Evolutionary conservation across 2,888 invertebrate genomes (phyloP), one percentile per base, ranked within the genome.

Genomic region (Melanophora roralis): DNA sequence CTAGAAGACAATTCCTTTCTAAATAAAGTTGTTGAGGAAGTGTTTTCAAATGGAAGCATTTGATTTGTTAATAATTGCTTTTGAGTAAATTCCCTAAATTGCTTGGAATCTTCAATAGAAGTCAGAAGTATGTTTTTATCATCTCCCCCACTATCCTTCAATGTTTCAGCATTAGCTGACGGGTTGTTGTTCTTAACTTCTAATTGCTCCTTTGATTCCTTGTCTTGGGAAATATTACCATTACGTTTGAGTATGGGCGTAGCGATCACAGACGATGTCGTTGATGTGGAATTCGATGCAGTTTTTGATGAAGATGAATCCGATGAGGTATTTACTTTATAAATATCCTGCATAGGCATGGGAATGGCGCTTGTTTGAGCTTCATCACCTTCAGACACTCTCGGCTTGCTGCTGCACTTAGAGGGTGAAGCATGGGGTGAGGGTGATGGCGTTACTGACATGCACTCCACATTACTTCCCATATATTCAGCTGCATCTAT

Each of bases 391-490:
- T 57, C n/a, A 40, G 14, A 11, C 14, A 9, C 62, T 51, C 71
- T 64, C 11, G 60, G 8, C 59, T 60, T 16, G 73, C 81, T 78
- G 73, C 81, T 78, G 36, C 32, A 68, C 49, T 59, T 83, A 78
- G 89, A 85, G 43, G 85, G 81, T 27, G 87, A 85, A 83, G 87
- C 34, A 8, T 45, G 45, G 14, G 88, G 87, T 62, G 88, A 85
- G 16, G 85, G 80, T 57, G 88, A 84, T 12, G 88, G 87, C 36
- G 87, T 86, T 16, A 84, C 83, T 6, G 87, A 85, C 85, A 88
- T 85, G 49, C 84, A 83, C 81, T 87, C 88, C n/a, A 87, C 87
- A 53, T 83, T 86, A 77, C 86, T 88, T 78, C 87, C 86, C 73
- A 86, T 57, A 68, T 84, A 86, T 32, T 85, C 85, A 60, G 79